Conservation (phyloP, 2,888 invertebrate species). For the Galeruca laticollis region DNA sequence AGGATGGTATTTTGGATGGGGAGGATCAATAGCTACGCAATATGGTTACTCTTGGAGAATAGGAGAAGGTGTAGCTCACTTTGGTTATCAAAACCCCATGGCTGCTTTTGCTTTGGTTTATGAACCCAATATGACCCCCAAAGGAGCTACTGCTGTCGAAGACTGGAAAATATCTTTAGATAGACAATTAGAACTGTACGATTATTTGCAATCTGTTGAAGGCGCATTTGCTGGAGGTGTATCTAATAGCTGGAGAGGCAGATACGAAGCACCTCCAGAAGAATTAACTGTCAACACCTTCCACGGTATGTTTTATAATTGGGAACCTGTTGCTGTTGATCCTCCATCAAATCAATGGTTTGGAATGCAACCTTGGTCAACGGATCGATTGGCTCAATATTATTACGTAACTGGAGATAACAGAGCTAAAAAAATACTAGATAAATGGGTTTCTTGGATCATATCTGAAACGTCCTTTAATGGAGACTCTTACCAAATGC, state of each 20-base stretch:
- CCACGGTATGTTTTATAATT: slow-evolving; percentile 50
- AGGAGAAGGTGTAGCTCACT: slow-evolving; percentile 49
- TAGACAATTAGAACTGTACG: slow-evolving; percentile 51
- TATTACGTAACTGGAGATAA: slow-evolving; percentile 50
- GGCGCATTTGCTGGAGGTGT: slow-evolving; percentile 52
- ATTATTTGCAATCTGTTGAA: slow-evolving; percentile 48
- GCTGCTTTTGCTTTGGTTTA: slow-evolving; percentile 49
- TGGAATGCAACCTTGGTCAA: slow-evolving; percentile 50
- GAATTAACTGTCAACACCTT: slow-evolving; percentile 46
- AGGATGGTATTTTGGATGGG: slow-evolving; percentile 52
- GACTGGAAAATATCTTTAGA: slow-evolving; percentile 49
- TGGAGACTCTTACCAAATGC: slow-evolving; percentile 38
- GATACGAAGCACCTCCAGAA: slow-evolving; percentile 46
- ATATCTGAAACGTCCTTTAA: slow-evolving; percentile 41
- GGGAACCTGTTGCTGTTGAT: slow-evolving; percentile 46
- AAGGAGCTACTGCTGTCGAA: slow-evolving; percentile 46
- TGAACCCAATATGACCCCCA: slow-evolving; percentile 46
- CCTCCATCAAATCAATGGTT: slow-evolving; percentile 44
- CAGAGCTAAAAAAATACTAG: slow-evolving; percentile 46
- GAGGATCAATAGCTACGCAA: slow-evolving; percentile 45
- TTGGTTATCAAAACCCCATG: slow-evolving; percentile 52
- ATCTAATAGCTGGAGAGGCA: slow-evolving; percentile 51
- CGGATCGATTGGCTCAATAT: slow-evolving; percentile 52
- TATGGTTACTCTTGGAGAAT: slow-evolving; percentile 52
- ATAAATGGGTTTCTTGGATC: slow-evolving; percentile 51